These are phyloP conservation scores for Oriolus oriolus DNA, from an alignment of 2,113 vertebrate species.

Conservation along the genomic window DNA sequence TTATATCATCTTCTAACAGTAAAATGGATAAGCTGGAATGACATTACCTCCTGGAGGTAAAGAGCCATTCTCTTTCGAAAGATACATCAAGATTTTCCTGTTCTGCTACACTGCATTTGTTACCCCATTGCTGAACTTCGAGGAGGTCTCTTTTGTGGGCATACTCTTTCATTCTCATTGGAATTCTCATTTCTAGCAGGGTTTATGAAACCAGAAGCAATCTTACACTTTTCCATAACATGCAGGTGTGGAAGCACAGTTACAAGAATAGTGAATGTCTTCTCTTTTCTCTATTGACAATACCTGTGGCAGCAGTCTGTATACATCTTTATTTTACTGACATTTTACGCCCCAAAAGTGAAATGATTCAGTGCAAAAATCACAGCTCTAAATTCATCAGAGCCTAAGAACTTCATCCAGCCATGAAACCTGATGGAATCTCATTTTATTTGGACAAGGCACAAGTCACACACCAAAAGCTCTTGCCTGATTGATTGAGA, in stretches of 20 bases:
- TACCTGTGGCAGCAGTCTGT: not conserved
- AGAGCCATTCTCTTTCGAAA: not conserved
- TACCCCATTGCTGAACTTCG: not conserved
- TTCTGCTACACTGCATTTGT: not conserved
- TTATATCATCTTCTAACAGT: not conserved
- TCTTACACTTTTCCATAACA: not conserved
- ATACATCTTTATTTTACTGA: not conserved
- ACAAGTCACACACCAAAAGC: not conserved
- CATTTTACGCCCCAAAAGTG: not conserved
- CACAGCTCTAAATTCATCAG: not conserved
- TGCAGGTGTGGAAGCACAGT: not conserved
- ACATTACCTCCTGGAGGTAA: not conserved
- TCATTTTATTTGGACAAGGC: not conserved
- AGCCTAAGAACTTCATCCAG: not conserved
- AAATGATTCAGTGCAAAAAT: not conserved
- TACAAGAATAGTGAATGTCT: not conserved
- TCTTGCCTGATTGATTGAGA: not conserved
- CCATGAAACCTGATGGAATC: not conserved
- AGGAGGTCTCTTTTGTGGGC: not conserved
- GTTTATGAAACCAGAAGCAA: not conserved
- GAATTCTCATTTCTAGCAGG: not conserved
- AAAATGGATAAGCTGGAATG: not conserved
- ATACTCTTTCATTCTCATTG: not conserved
- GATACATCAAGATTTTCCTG: not conserved
- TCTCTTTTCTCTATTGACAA: not conserved